Percentiles rank a stretch among this genome's conserved stretches.
Conservation (phyloP, 2,888 invertebrate species). For the Acanthococcus lagerstroemiae region DNA sequence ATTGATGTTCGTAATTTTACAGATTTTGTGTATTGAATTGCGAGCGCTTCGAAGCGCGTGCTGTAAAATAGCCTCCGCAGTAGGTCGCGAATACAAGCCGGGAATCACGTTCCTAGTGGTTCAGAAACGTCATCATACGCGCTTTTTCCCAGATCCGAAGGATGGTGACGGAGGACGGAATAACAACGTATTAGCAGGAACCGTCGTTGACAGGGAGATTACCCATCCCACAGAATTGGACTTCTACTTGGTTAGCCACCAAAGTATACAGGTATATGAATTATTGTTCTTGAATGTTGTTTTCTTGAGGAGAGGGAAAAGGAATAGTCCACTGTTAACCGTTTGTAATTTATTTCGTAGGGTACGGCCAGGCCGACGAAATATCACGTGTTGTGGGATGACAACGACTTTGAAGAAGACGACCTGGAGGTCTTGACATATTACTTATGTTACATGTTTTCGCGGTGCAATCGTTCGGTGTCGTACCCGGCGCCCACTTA, state of each 20-base stretch:
- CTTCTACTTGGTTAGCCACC: slow-evolving; percentile 70
- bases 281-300: background rate
- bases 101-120: slow-evolving; percentile 84
- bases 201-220: slow-evolving; percentile 73
- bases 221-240: slow-evolving; percentile 79
- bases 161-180: slow-evolving; percentile 39
- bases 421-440: slow-evolving; percentile 69
- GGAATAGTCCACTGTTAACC: background rate
- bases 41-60: slow-evolving; percentile 63
- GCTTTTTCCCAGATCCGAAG: slow-evolving; percentile 48
- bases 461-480: slow-evolving; percentile 70
- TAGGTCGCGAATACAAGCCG: slow-evolving; percentile 53
- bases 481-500: slow-evolving; percentile 82
- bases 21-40: slow-evolving; percentile 59
- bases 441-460: slow-evolving; percentile 74
- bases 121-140: slow-evolving; percentile 92
- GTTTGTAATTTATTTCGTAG: slow-evolving; percentile 43
- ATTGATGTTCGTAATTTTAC: slow-evolving; percentile 28
- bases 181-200: slow-evolving; percentile 73
- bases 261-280: slow-evolving; percentile 43
- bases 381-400: slow-evolving; percentile 75
- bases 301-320: background rate
- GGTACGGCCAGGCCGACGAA: slow-evolving; percentile 79
- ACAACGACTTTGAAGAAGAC: slow-evolving; percentile 58
- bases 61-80: slow-evolving; percentile 42